A percentile compares a stretch with the other conserved stretches of the same genome.
phyloP scores from a whole-genome alignment of 2,888 invertebrate species.

The Athalia rosae region DNA sequence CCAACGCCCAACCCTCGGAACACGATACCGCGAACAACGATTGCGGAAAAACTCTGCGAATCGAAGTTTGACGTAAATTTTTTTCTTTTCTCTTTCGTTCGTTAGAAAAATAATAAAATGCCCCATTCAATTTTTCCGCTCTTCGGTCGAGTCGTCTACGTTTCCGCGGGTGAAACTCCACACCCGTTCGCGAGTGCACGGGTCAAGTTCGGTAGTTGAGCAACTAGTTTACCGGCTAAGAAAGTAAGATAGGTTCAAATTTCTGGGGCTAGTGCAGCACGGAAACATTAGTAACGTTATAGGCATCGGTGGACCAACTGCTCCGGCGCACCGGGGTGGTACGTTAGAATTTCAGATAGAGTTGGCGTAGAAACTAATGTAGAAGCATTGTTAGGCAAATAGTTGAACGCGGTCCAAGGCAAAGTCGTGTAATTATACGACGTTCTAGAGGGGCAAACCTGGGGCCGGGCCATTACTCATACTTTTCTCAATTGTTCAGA shows the following conservation, averaged over 20 bases:
- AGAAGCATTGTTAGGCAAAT: slow-evolving; percentile 47
- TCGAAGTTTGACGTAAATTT: background rate
- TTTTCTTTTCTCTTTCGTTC: background rate
- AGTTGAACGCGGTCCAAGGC: slow-evolving; percentile 46
- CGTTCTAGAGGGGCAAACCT: slow-evolving; percentile 29
- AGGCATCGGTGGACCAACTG: no score
- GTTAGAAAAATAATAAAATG: no score
- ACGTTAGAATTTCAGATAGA: slow-evolving; percentile 40
- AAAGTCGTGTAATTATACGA: slow-evolving; percentile 44
- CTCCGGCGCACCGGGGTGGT: background rate
- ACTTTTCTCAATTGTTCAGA: slow-evolving; percentile 41
- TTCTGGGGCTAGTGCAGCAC: slow-evolving; percentile 6
- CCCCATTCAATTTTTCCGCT: no score
- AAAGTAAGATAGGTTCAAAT: slow-evolving; percentile 36
- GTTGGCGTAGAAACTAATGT: slow-evolving; percentile 45
- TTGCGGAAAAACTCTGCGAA: background rate
- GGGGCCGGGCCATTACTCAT: slow-evolving; percentile 41
- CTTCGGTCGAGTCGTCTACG: no score
- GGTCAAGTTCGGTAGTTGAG: background rate
- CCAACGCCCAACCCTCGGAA: background rate
- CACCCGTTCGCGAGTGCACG: background rate
- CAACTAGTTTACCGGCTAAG: background rate
- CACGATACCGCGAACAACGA: no score
- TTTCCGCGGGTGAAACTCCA: background rate
- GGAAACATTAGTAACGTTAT: no score